Conservation (phyloP, 2,888 invertebrate species). For the Punctoribates punctum region DNA sequence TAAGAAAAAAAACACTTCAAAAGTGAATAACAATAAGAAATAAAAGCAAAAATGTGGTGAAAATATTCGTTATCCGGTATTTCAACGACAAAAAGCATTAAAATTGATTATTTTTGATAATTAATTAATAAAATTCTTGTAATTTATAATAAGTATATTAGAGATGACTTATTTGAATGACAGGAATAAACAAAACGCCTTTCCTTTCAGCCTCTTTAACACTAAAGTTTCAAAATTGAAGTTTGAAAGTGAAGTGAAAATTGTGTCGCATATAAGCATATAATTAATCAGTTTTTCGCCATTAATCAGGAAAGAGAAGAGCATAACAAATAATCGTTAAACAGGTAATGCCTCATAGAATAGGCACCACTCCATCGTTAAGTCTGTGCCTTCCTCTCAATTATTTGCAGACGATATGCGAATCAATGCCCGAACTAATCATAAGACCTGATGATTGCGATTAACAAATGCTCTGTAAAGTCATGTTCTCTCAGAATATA, state of each 20-base stretch:
- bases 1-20: too few relatives aligned
- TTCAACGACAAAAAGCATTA: too few relatives aligned
- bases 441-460: slow-evolving; percentile 1
- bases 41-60: too few relatives aligned
- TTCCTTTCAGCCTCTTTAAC: background rate
- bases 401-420: background rate
- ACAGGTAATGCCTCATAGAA: slow-evolving; percentile 28
- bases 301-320: slow-evolving; percentile 20
- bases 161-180: background rate
- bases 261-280: slow-evolving; percentile 16
- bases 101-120: too few relatives aligned
- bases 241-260: background rate
- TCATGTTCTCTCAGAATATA: background rate
- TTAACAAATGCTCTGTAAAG: background rate
- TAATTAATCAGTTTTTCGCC: slow-evolving; percentile 26
- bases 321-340: slow-evolving; percentile 27
- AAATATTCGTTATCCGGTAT: too few relatives aligned
- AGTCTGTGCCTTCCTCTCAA: too few relatives aligned
- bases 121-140: too few relatives aligned
- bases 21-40: too few relatives aligned
- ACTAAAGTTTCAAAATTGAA: background rate
- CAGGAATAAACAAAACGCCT: background rate
- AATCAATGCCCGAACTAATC: background rate
- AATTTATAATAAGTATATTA: too few relatives aligned
- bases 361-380: background rate